Conservation (phyloP, 2,888 invertebrate genomes). For the Mycalesis mineus region DNA sequence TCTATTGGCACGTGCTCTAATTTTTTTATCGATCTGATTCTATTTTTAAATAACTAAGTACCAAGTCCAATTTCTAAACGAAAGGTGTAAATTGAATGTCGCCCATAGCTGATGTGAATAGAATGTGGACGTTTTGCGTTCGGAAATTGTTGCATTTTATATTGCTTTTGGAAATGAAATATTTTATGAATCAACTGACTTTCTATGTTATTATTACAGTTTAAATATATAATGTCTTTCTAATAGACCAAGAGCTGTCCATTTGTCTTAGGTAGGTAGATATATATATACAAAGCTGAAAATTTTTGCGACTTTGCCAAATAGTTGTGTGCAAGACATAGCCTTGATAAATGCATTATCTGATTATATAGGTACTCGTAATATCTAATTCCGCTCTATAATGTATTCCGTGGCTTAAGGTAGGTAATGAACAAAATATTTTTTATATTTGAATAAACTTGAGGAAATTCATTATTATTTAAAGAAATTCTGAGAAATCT, state of each 20-base stretch:
- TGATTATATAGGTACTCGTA: too few relatives aligned
- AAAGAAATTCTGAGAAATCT: too few relatives aligned
- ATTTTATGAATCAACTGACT: not conserved
- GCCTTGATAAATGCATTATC: too few relatives aligned
- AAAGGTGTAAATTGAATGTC: constrained; percentile 16
- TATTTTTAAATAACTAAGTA: constrained; percentile 5
- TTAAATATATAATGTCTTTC: not conserved
- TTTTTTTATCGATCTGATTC: constrained; percentile 17
- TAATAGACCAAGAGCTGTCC: not conserved
- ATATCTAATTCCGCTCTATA: too few relatives aligned
- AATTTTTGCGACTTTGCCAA: too few relatives aligned
- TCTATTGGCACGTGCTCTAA: constrained; percentile 20
- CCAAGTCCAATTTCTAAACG: constrained; percentile 7
- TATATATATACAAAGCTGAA: not conserved
- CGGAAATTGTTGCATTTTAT: not conserved
- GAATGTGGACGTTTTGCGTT: constrained; percentile 3
- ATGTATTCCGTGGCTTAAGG: too few relatives aligned
- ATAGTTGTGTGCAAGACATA: too few relatives aligned
- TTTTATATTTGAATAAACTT: too few relatives aligned
- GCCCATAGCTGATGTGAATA: constrained; percentile 2
- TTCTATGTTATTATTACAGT: too few relatives aligned
- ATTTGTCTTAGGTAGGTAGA: not conserved
- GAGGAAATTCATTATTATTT: too few relatives aligned
- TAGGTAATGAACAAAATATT: too few relatives aligned
- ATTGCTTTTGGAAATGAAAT: not conserved